These are phyloP conservation scores for Magallana nippona DNA, from an alignment of 2,888 invertebrate genomes.

Conservation along the genomic window DNA sequence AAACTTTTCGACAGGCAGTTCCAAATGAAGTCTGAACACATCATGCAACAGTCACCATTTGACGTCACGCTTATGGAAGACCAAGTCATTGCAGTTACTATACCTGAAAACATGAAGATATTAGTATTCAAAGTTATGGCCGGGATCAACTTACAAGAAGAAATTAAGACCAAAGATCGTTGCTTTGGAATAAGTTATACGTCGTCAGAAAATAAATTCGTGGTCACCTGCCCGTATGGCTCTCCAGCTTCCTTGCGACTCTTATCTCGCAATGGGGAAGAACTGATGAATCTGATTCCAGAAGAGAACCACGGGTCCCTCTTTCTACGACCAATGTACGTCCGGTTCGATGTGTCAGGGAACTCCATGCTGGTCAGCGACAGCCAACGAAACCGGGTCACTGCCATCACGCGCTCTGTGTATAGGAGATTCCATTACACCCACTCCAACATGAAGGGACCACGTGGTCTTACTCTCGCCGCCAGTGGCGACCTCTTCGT, in stretches of 20 bases:
- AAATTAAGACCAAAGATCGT: conserved; percentile 52
- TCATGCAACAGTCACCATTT: conserved; percentile 57
- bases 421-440: conserved; percentile 51
- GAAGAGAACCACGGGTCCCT: conserved; percentile 55
- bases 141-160: conserved; percentile 44
- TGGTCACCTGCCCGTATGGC: conserved; percentile 55
- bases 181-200: conserved; percentile 60
- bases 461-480: conserved; percentile 57
- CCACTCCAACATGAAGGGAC: conserved; percentile 55
- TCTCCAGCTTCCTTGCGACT: conserved; percentile 57
- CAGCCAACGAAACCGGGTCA: conserved; percentile 57
- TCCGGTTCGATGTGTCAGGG: conserved; percentile 53
- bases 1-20: conserved; percentile 54
- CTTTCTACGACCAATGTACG: conserved; percentile 64
- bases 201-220: conserved; percentile 48
- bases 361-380: conserved; percentile 56
- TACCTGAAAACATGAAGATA: conserved; percentile 58
- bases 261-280: conserved; percentile 50
- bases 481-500: conserved; percentile 54
- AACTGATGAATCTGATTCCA: conserved; percentile 54
- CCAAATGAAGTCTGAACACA: conserved; percentile 49
- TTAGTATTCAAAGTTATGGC: conserved; percentile 50
- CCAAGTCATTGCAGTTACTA: conserved; percentile 55
- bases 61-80: conserved; percentile 51
- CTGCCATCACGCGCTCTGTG: conserved; percentile 54